Base-by-base conservation (phyloP, 2,888 invertebrate genomes). In the Pollenia griseotomentosa region DNA sequence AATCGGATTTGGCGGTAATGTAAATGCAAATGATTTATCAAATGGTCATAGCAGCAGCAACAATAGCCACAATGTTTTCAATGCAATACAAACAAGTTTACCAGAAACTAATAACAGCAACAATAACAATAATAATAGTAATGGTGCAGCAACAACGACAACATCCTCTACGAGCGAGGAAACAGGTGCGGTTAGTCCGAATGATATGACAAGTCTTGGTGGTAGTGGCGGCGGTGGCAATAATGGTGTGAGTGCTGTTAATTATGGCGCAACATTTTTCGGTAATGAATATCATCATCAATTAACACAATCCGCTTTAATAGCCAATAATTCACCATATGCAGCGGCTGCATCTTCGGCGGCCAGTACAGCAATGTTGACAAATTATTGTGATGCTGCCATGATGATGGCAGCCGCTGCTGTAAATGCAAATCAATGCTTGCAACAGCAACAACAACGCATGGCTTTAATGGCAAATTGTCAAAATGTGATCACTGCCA, bases 351-450 rank as follows among this genome's bases (percentile, higher is more conserved):
- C 84, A 1, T 65, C 88, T n/a, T 85, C 88, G 68, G 88, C 91
- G 75, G 89, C 86, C 23, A 87, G 83, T 73, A 92, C 92, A 83
- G 90, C 92, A 79, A 93, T 93, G 93, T 90, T 93, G 89, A 91
- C 93, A 88, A 93, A 92, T 90, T 93, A 93, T 87, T 93, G 93
- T 90, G 93, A 93, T 91, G 93, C 93, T 82, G 93, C 93, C 77
- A 93, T 93, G 90, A 93, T 93, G 92, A 93, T 93, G 93, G 92
- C 92, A 74, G 92, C 93, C 53, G 93, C 93, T 42, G 93, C 93
- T 59, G 93, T 92, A 85, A 93, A 93, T 90, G 92, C 93, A 83
- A 93, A 92, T 90, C 92, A 92, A 87, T 92, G 92, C 88, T 89
- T 93, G 87, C 93, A 93, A 88, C 93, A 93, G 87, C 92, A 92